Percentiles rank a stretch among this genome's conserved stretches.
These are phyloP conservation scores for Otis tarda DNA, from an alignment of 2,113 vertebrate genomes.

Conservation along the genomic window DNA sequence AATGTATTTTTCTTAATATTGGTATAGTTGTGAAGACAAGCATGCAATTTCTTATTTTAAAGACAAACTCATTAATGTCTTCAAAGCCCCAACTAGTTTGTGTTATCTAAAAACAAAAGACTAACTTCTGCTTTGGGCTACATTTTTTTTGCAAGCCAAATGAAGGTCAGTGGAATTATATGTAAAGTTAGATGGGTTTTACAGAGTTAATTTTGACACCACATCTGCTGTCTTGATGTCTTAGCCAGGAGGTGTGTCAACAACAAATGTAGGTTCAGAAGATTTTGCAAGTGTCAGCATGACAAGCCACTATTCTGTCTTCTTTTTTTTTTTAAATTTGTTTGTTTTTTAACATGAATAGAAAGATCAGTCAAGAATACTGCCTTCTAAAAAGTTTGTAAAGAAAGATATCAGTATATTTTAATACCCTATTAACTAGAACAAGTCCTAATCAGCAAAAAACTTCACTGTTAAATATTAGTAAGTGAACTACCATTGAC, in stretches of 20 bases:
- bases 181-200: background rate
- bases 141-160: background rate
- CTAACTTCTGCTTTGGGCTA: background rate
- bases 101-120: background rate
- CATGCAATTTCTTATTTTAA: background rate
- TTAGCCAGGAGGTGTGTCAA: background rate
- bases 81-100: background rate
- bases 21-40: background rate
- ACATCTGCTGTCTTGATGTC: background rate
- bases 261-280: background rate
- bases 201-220: background rate
- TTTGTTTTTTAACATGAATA: background rate
- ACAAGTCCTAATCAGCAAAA: background rate
- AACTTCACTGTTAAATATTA: background rate
- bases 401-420: background rate
- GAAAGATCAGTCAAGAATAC: background rate
- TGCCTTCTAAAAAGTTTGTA: background rate
- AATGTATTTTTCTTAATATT: background rate
- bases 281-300: background rate
- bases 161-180: background rate
- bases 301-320: background rate
- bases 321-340: background rate
- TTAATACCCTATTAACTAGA: background rate
- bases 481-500: background rate
- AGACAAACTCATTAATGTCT: background rate